Evolutionary conservation across 2,888 invertebrate genomes (phyloP).

Genomic region (Drosophila phalerata): DNA sequence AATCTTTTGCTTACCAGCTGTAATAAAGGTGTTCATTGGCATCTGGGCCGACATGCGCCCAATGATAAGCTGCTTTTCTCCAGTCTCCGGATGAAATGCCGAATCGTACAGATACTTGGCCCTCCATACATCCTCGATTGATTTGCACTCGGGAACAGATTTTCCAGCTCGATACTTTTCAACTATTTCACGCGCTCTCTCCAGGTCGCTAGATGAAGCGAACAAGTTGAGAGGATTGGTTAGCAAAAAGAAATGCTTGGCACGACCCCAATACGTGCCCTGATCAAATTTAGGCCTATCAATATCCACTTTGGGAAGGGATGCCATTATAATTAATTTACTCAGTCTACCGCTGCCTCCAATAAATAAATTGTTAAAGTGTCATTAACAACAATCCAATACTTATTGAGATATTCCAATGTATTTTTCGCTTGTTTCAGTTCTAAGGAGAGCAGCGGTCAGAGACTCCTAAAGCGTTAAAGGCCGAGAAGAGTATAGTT

Average conservation of each 20-base stretch:
- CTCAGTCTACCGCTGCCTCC: constrained; percentile 1
- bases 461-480: not conserved
- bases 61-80: constrained; percentile 96
- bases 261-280: constrained; percentile 94
- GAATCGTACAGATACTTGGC: constrained; percentile 98
- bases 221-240: constrained; percentile 98
- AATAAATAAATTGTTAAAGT: not conserved
- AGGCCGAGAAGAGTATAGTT: not conserved
- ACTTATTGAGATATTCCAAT: not conserved
- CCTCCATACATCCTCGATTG: constrained; percentile 94
- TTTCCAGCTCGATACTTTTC: constrained; percentile 89
- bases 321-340: constrained; percentile 23
- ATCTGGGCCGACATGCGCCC: constrained; percentile 99
- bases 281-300: constrained; percentile 97
- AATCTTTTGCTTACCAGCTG: constrained; percentile 88
- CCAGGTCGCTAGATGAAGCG: constrained; percentile 89
- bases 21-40: constrained; percentile 98
- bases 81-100: constrained; percentile 99
- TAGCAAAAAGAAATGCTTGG: constrained; percentile 95
- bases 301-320: constrained; percentile 79
- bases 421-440: not conserved
- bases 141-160: constrained; percentile 87
- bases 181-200: constrained; percentile 91
- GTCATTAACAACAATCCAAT: not conserved
- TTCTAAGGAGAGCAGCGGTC: not conserved